Percentiles rank a stretch among this genome's conserved stretches.
phyloP scores from a whole-genome alignment of 1,140 invertebrate species.

The Drosophila sp. region DNA sequence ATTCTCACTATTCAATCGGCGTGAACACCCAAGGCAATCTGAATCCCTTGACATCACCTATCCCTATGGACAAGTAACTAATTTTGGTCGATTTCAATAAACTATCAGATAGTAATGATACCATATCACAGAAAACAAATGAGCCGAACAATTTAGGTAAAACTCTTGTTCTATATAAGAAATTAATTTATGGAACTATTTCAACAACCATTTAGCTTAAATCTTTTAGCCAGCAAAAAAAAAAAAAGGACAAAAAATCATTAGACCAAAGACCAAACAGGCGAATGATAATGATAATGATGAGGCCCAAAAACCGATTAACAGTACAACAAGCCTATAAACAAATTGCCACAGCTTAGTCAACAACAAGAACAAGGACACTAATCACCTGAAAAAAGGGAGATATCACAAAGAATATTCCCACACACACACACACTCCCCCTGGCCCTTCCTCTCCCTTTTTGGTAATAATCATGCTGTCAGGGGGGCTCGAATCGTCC shows the following conservation, averaged over 20 bases:
- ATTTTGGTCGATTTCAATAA: not conserved
- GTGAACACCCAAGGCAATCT: not conserved
- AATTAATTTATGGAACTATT: not conserved
- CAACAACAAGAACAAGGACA: slow-evolving; percentile 23
- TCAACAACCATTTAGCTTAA: slow-evolving; percentile 7
- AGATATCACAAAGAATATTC: slow-evolving; percentile 6
- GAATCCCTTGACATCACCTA: not conserved
- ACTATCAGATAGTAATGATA: not conserved
- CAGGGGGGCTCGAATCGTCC: not conserved
- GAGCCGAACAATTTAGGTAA: not conserved
- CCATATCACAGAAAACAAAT: not conserved
- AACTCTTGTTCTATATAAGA: not conserved
- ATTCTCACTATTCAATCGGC: too few species aligned
- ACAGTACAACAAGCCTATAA: slow-evolving; percentile 34
- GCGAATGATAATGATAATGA: slow-evolving; percentile 61
- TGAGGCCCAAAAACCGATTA: slow-evolving; percentile 52
- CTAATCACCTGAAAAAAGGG: slow-evolving; percentile 60
- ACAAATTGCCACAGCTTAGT: slow-evolving; percentile 61
- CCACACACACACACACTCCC: slow-evolving; percentile 20
- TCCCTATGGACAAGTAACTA: not conserved
- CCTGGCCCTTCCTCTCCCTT: not conserved
- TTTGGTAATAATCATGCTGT: slow-evolving; percentile 48
- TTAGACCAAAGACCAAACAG: not conserved
- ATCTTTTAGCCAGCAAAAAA: not conserved
- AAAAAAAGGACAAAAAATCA: slow-evolving; percentile 3